phyloP scores from a whole-genome alignment of 2,113 vertebrate genomes.

The Mus musculus region DNA sequence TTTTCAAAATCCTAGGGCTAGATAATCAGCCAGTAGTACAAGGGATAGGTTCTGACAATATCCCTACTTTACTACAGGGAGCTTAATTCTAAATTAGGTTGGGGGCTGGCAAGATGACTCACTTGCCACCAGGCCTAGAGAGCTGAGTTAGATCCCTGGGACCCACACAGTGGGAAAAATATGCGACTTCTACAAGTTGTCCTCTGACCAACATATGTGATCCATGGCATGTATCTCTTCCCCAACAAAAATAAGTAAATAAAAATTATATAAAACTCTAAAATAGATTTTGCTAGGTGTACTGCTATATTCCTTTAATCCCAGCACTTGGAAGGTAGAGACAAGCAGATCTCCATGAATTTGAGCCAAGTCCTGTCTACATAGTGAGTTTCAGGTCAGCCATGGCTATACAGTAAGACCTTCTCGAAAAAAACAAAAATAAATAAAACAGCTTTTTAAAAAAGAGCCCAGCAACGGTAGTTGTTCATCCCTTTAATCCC shows the following conservation, averaged over 20 bases:
- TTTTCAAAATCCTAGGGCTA: constrained; percentile 21
- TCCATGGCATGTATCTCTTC: not conserved
- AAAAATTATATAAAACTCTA: not conserved
- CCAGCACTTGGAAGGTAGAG: not conserved
- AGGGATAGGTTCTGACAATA: not conserved
- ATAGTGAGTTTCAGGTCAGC: not conserved
- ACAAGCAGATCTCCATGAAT: not conserved
- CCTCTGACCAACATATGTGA: not conserved
- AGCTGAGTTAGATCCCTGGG: not conserved
- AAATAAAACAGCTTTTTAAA: not conserved
- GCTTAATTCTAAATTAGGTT: not conserved
- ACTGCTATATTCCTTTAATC: not conserved
- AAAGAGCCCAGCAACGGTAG: not conserved
- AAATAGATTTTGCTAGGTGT: not conserved
- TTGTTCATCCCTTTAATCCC: not conserved
- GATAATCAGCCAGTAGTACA: not conserved
- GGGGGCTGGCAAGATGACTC: not conserved
- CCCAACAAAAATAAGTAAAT: not conserved
- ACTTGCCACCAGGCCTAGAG: not conserved
- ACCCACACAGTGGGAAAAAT: not conserved
- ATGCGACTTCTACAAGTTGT: not conserved
- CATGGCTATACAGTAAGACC: not conserved
- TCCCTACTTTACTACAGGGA: not conserved
- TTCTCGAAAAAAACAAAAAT: not conserved
- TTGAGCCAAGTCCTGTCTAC: not conserved